Evolutionary conservation across 37 sponge, comb jelly and placozoan species (phyloP), one percentile per base, ranked within the genome.

Genomic region (Beroe ovata): DNA sequence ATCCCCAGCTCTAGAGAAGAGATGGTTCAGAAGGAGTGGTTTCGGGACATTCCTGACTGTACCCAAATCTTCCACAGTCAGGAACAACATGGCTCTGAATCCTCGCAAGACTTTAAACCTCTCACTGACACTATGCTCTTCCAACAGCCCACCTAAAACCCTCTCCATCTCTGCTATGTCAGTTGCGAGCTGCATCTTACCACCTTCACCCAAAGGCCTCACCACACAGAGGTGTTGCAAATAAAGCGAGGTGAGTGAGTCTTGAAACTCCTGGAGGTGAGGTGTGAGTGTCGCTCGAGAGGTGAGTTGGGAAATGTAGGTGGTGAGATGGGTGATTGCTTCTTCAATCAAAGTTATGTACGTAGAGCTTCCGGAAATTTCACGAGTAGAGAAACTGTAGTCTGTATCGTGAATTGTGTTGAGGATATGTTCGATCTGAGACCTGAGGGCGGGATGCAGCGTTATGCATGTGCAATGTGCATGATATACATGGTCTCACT

Each of bases 141-240:
- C 84, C 8, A 42, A 23, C 54, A 77, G 54, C 22, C 54, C 54
- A 4, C 54, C 54, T 26, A 77, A 54, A 4, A 77, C 84, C 47
- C 84, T 77, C 84, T 77, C 84, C 60, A 95, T 92, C 90, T 96
- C 94, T 4, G 99, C 93, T 90, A 98, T 93, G 89, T 98, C 99
- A 20, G 95, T 94, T n/a, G 96, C 94, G 26, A 98, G 60, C 64
- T 89, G 90, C 93, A 98, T 91, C 64, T 92, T 93, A 19, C 99
- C 99, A 25, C 90, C 93, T 84, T 95, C 99, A 30, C 93, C 92
- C 60, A 98, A 92, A 6, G 99, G 99, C 29, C 96, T 84, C 33
- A 98, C 64, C 59, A 95, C 60, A 90, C 94, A 92, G 59, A 94
- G 90, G 90, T 95, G 94, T 60, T 94, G 91, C 1, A 95, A 92